A percentile compares a stretch with the other conserved stretches of the same genome.
Evolutionary conservation across 2,888 invertebrate genomes (phyloP).

Genomic region (Pocota personata): DNA sequence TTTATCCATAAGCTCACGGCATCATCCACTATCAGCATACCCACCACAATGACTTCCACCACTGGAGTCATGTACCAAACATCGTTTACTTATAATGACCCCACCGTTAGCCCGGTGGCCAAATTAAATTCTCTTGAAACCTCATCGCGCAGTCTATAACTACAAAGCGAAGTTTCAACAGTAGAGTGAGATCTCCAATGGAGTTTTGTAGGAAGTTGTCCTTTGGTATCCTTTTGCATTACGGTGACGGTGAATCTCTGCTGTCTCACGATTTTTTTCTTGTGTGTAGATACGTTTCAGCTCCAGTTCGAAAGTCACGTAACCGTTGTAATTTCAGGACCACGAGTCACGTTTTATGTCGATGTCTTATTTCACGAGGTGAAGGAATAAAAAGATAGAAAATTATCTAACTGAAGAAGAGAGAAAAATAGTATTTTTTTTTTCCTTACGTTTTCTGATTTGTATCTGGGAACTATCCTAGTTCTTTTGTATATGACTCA

Average conservation of each 20-base stretch:
- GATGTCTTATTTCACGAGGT: slow-evolving; percentile 59
- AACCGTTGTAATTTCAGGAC: slow-evolving; percentile 40
- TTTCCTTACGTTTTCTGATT: not conserved
- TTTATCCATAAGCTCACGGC: slow-evolving; percentile 35
- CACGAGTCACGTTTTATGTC: slow-evolving; percentile 58
- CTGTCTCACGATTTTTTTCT: slow-evolving; percentile 1
- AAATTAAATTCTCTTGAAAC: slow-evolving; percentile 34
- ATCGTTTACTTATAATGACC: slow-evolving; percentile 43
- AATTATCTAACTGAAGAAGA: not conserved
- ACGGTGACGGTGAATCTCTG: slow-evolving; percentile 22
- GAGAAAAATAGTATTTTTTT: slow-evolving; percentile 8
- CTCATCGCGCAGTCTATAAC: slow-evolving; percentile 3
- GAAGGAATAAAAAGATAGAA: slow-evolving; percentile 14
- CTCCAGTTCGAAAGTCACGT: slow-evolving; percentile 49
- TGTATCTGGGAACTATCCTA: not conserved
- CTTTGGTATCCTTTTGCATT: slow-evolving; percentile 4
- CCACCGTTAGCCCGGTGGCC: slow-evolving; percentile 1
- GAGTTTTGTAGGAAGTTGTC: not conserved
- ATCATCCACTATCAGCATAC: not conserved
- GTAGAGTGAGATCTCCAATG: not conserved
- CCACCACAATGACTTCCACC: not conserved
- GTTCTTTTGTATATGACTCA: not conserved
- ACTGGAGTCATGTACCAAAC: slow-evolving; percentile 19
- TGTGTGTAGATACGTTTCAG: not conserved
- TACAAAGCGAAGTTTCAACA: not conserved